Conservation (phyloP, 2,113 vertebrate genomes). For the Physeter macrocephalus region DNA sequence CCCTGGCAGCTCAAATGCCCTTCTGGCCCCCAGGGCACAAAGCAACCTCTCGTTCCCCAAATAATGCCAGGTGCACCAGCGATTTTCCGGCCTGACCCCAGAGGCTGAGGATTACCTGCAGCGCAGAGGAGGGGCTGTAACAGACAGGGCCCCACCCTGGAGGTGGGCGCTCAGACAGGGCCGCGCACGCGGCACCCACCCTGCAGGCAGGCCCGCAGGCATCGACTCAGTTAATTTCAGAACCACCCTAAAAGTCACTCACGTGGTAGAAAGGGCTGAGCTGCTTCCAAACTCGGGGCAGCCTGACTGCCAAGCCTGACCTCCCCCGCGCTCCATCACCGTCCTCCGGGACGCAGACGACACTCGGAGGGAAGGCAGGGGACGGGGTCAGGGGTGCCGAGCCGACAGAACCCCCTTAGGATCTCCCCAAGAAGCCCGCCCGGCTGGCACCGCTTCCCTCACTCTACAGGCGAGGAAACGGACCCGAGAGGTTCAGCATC, state of each 20-base stretch:
- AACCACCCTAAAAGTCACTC: background rate
- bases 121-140: background rate
- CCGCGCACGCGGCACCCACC: fast-evolving
- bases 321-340: no score
- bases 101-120: background rate
- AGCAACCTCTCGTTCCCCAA: background rate
- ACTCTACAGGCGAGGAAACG: fast-evolving
- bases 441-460: background rate
- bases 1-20: background rate
- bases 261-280: background rate
- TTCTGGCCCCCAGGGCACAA: background rate
- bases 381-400: background rate
- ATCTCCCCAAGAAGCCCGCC: background rate
- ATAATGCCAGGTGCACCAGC: background rate
- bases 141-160: background rate
- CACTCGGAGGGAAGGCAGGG: background rate
- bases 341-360: background rate
- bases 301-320: background rate
- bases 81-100: background rate
- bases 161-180: no score
- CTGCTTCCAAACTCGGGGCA: background rate
- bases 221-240: fast-evolving
- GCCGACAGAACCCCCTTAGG: background rate
- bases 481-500: background rate
- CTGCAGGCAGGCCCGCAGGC: no score